phyloP scores from a whole-genome alignment of 2,797 vertebrate species.

The Syngnathus rostellatus region DNA sequence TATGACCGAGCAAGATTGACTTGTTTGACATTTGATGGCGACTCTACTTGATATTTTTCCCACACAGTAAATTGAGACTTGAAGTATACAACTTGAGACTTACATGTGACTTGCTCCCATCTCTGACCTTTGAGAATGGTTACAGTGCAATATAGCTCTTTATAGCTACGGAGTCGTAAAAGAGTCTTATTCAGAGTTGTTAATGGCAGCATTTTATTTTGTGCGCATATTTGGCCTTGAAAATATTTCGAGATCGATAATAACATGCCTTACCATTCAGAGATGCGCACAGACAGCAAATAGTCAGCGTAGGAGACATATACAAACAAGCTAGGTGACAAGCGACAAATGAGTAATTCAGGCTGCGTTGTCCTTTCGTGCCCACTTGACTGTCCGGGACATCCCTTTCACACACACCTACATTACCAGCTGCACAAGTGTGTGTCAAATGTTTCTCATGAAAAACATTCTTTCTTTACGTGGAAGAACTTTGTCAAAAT shows the following conservation, averaged over 20 bases:
- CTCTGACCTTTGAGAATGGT: neutral
- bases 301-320: no score
- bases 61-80: no score
- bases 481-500: conserved; percentile 46
- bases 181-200: conserved; percentile 11
- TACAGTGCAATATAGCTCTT: neutral
- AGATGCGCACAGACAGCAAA: neutral
- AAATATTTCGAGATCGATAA: conserved; percentile 18
- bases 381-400: conserved; percentile 44
- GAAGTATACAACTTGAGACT: no score
- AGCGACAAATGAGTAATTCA: conserved; percentile 57
- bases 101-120: no score
- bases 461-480: conserved; percentile 4
- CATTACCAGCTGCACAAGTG: conserved; percentile 41
- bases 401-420: conserved; percentile 34
- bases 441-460: conserved; percentile 14
- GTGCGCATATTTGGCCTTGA: conserved; percentile 2
- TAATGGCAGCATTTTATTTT: conserved; percentile 12
- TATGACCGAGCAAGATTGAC: no score
- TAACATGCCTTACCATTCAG: conserved; percentile 5
- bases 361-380: conserved; percentile 35
- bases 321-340: neutral
- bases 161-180: neutral
- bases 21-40: no score
- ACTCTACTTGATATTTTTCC: no score